Evolutionary conservation across 92 coral and sea anemone genomes (phyloP).

Genomic region (Epizoanthus illoricatus): DNA sequence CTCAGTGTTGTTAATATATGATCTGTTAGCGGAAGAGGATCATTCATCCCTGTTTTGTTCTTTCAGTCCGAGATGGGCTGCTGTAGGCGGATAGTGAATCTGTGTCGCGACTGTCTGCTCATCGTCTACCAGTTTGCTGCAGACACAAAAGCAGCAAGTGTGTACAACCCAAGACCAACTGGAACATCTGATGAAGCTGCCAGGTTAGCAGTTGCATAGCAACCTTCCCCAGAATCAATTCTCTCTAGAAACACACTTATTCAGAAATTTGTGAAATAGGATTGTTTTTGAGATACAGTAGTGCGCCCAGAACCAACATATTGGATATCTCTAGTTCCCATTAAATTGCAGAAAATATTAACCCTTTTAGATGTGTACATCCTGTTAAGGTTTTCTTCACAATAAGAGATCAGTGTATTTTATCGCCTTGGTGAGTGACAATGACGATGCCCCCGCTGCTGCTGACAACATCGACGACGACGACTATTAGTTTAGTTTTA

Average conservation of each 20-base stretch:
- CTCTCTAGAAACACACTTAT: too few species aligned
- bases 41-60: background rate
- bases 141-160: constrained; percentile 78
- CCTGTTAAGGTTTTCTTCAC: too few species aligned
- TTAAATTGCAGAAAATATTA: too few species aligned
- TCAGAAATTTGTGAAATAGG: background rate
- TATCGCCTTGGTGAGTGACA: too few species aligned
- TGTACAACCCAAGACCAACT: constrained; percentile 40
- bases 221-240: background rate
- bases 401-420: too few species aligned
- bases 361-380: too few species aligned
- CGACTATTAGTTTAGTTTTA: too few species aligned
- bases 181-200: constrained; percentile 18
- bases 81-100: constrained; percentile 83
- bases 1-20: background rate
- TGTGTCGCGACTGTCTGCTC: constrained; percentile 92
- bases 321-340: too few species aligned
- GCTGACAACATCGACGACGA: too few species aligned
- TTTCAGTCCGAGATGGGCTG: constrained; percentile 94
- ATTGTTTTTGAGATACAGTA: too few species aligned
- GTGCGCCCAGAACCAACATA: too few species aligned
- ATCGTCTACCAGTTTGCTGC: constrained; percentile 97
- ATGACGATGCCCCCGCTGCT: too few species aligned
- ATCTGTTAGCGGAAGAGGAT: background rate
- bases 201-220: constrained; percentile 36